Evolutionary conservation across 2,113 vertebrate species (phyloP).

Genomic region (Chauna torquata): DNA sequence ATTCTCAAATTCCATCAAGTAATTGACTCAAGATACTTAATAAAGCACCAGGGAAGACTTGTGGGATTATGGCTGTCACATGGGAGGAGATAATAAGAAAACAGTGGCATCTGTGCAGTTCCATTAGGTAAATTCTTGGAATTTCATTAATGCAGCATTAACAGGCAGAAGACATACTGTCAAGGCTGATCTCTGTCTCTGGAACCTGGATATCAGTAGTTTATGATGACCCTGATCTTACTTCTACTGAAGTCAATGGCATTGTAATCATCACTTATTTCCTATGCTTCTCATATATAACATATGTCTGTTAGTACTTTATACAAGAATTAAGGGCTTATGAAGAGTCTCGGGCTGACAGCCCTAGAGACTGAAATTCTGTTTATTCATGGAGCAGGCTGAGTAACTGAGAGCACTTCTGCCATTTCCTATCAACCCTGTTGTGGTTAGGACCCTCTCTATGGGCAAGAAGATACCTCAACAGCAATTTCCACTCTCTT

Average conservation of each 20-base stretch:
- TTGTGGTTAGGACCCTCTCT: background rate
- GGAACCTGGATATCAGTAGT: background rate
- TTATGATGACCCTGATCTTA: background rate
- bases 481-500: background rate
- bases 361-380: background rate
- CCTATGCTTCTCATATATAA: background rate
- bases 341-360: background rate
- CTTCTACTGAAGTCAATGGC: background rate
- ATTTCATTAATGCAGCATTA: background rate
- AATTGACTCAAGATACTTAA: background rate
- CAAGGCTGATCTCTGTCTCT: background rate
- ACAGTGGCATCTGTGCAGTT: background rate
- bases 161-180: background rate
- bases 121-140: background rate
- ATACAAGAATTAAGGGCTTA: background rate
- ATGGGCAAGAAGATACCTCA: background rate
- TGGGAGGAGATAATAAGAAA: background rate
- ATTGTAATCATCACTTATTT: background rate
- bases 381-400: background rate
- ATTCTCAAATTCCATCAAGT: background rate
- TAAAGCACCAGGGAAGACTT: background rate
- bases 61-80: background rate
- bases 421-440: background rate
- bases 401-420: background rate
- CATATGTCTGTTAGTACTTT: background rate